Evolutionary conservation across 2,888 invertebrate species (phyloP).

Genomic region (Heliconius hortense): DNA sequence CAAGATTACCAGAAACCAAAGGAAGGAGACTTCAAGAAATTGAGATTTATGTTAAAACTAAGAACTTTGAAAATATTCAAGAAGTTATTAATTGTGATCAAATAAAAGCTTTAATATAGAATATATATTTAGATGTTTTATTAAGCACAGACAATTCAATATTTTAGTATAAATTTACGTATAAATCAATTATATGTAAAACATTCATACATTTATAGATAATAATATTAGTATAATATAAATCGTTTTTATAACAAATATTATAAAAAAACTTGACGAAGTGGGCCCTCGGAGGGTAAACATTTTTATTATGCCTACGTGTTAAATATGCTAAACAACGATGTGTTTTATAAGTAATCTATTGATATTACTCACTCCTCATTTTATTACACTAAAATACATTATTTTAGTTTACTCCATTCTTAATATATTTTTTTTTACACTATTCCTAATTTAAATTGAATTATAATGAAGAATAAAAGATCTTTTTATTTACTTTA

Average conservation of each 20-base stretch:
- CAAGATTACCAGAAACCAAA: constrained; percentile 21
- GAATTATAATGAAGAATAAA: too few species aligned
- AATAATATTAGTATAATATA: not conserved
- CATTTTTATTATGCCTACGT: too few species aligned
- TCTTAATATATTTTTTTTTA: too few species aligned
- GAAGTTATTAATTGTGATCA: constrained; percentile 11
- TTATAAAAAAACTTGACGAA: too few species aligned
- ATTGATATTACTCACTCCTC: too few species aligned
- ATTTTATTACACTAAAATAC: too few species aligned
- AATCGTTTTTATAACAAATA: not conserved
- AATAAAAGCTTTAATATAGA: constrained; percentile 22
- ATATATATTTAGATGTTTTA: not conserved
- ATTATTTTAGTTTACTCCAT: too few species aligned
- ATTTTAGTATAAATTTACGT: not conserved
- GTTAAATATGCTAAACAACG: too few species aligned
- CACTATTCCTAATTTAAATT: too few species aligned
- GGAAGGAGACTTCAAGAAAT: constrained; percentile 20
- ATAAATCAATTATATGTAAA: not conserved
- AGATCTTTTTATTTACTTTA: too few species aligned
- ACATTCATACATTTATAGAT: not conserved
- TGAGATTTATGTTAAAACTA: constrained; percentile 22
- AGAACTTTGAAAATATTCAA: constrained; percentile 16
- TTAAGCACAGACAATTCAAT: not conserved
- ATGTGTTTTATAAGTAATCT: too few species aligned
- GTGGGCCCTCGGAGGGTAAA: too few species aligned